Evolutionary conservation across 92 coral and sea anemone species (phyloP).

Genomic region (Parazoanthus atlanticus): DNA sequence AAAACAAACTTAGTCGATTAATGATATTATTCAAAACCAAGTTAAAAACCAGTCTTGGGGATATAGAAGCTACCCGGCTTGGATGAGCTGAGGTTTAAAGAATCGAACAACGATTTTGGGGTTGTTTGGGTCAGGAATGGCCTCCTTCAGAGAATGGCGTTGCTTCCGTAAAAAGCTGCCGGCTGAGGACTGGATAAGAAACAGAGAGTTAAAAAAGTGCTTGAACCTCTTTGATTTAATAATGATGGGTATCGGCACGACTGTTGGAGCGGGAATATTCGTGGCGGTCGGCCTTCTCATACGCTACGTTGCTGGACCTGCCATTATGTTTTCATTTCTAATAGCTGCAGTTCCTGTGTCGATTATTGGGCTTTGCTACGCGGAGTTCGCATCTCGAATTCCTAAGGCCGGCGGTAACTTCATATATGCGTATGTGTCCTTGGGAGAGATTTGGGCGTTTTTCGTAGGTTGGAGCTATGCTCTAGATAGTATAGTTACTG

Average conservation of each 20-base stretch:
- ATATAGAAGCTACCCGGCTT: neutral
- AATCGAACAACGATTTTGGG: neutral
- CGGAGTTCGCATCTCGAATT: conserved; percentile 78
- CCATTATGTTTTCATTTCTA: conserved; percentile 73
- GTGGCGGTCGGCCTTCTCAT: conserved; percentile 79
- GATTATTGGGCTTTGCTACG: conserved; percentile 76
- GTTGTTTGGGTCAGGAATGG: neutral
- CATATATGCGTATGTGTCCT: conserved; percentile 72
- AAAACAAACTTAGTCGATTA: too few relatives aligned
- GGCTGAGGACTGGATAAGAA: neutral
- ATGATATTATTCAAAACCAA: too few relatives aligned
- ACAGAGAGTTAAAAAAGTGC: conserved; percentile 46
- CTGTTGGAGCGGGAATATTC: conserved; percentile 75
- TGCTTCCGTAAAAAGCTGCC: neutral
- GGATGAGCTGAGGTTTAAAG: neutral
- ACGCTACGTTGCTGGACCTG: conserved; percentile 70
- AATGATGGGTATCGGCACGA: conserved; percentile 72
- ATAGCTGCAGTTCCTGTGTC: conserved; percentile 76
- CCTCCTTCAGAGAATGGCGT: neutral
- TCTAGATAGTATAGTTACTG: conserved; percentile 61
- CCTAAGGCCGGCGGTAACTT: conserved; percentile 78
- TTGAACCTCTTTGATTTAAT: conserved; percentile 77
- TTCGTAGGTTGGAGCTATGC: conserved; percentile 78
- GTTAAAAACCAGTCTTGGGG: too few relatives aligned
- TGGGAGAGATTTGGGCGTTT: conserved; percentile 86